Evolutionary conservation across 2,888 invertebrate genomes (phyloP), one percentile per base, ranked within the genome.

Genomic region (Erannis defoliaria): DNA sequence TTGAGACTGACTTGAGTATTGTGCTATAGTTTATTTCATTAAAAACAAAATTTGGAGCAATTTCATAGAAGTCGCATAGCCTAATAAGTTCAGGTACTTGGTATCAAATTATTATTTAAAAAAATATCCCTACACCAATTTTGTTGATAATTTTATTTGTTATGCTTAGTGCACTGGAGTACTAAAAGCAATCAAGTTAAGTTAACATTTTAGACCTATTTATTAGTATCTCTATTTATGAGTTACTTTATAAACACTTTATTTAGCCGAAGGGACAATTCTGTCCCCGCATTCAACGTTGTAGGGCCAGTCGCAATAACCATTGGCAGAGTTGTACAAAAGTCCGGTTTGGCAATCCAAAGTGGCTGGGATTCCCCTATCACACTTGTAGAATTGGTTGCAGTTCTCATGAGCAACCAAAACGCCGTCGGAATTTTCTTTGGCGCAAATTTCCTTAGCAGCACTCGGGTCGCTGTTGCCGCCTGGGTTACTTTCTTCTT

Each of bases 341-440:
- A 72, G 68, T 18, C 59, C 55, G 2, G 19, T 5, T 5, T 63
- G 60, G 51, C 72, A 74, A 0, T 57, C n/a, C 0, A 62, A 5
- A 19, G 64, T 33, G 18, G 65, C 59, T 0, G 71, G 67, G 0
- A 1, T 6, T 8, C 65, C 62, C 6, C 33, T 33, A 1, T 50
- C 51, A 37, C 74, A 74, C 33, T 62, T 58, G 60, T 72, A 69
- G 50, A 69, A 74, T 6, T 62, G 40, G 55, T 65, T 62, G 53
- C 74, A 74, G 29, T 64, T 55, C 23, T 72, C 69, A 19, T 74
- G 72, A 6, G 72, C 65, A 2, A 72, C 51, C 4, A 70, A 19
- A n/a, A 55, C 31, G 2, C 66, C 63, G 4, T 72, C 63, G 1
- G 64, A 64, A 4, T 49, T 43, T 4, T 51, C 50, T 3, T 8